Conservation (phyloP, 2,888 invertebrate genomes). For the Chydorus sphaericus region DNA sequence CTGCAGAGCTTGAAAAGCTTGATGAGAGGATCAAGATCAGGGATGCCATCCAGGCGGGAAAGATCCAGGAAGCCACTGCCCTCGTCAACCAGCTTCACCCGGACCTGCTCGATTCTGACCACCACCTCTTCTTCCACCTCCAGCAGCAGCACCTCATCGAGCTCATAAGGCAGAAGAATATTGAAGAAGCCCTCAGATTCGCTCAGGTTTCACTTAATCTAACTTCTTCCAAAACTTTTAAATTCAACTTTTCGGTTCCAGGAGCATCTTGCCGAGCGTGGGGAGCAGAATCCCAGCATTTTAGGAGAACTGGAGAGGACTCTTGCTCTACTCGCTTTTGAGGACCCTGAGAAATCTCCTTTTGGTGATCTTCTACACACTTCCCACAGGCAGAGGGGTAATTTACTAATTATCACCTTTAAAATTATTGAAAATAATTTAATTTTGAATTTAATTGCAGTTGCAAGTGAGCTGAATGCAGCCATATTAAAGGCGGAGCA, state of each 20-base stretch:
- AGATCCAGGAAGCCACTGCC: conserved; percentile 82
- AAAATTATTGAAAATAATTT: background rate
- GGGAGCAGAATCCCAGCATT: conserved; percentile 56
- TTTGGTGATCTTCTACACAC: conserved; percentile 87
- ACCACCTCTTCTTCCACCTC: conserved; percentile 88
- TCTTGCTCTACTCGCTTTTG: conserved; percentile 86
- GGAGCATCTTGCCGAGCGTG: conserved; percentile 74
- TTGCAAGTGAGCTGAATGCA: conserved; percentile 92
- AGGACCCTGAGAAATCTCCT: conserved; percentile 85
- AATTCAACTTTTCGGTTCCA: background rate
- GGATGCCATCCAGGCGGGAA: conserved; percentile 82
- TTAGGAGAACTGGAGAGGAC: conserved; percentile 77
- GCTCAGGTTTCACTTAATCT: conserved; percentile 40
- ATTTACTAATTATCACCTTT: too few species aligned
- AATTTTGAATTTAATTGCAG: conserved; percentile 35
- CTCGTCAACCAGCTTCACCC: conserved; percentile 89
- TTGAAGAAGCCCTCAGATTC: conserved; percentile 77
- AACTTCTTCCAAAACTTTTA: background rate
- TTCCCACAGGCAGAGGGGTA: conserved; percentile 86
- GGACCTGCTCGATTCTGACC: conserved; percentile 83
- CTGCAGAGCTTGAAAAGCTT: conserved; percentile 63
- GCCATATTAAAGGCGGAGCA: conserved; percentile 92
- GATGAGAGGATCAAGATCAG: conserved; percentile 85
- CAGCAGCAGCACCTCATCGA: conserved; percentile 83
- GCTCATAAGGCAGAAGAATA: conserved; percentile 63